Conservation (phyloP, 1,140 invertebrate species). For the Ladona fulva region DNA sequence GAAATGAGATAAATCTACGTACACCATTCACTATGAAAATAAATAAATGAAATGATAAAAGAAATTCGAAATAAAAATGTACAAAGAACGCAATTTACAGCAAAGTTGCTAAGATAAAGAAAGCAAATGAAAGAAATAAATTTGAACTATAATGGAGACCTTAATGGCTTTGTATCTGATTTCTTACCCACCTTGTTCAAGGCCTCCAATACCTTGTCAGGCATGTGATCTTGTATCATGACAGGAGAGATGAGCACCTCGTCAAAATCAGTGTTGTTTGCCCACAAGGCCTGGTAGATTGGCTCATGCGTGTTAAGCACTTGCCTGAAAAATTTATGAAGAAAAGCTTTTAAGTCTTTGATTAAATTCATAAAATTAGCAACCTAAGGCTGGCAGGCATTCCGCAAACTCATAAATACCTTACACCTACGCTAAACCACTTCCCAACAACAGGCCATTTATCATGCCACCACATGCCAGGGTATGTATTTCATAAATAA, state of each 20-base stretch:
- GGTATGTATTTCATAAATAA: neutral
- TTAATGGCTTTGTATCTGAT: neutral
- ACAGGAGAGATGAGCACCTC: conserved; percentile 86
- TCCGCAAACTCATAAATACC: too few species aligned
- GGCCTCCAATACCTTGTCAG: conserved; percentile 77
- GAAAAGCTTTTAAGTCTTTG: neutral
- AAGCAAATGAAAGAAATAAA: neutral
- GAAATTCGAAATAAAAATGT: neutral
- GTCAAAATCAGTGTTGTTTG: conserved; percentile 76
- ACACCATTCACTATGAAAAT: neutral
- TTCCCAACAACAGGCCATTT: too few species aligned
- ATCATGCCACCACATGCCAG: neutral
- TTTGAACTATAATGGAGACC: neutral
- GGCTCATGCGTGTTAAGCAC: conserved; percentile 60
- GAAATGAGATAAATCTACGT: neutral
- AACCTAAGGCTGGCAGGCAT: too few species aligned
- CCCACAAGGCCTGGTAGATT: conserved; percentile 85
- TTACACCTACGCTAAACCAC: too few species aligned
- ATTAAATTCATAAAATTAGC: too few species aligned
- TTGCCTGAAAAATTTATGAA: conserved; percentile 43
- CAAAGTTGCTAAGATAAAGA: neutral
- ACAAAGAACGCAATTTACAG: neutral
- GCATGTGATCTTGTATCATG: conserved; percentile 91
- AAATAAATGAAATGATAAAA: neutral
- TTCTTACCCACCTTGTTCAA: conserved; percentile 65